Percentiles rank a stretch among this genome's conserved stretches.
Evolutionary conservation across 1,140 invertebrate species (phyloP).

Genomic region (Planococcus citri): DNA sequence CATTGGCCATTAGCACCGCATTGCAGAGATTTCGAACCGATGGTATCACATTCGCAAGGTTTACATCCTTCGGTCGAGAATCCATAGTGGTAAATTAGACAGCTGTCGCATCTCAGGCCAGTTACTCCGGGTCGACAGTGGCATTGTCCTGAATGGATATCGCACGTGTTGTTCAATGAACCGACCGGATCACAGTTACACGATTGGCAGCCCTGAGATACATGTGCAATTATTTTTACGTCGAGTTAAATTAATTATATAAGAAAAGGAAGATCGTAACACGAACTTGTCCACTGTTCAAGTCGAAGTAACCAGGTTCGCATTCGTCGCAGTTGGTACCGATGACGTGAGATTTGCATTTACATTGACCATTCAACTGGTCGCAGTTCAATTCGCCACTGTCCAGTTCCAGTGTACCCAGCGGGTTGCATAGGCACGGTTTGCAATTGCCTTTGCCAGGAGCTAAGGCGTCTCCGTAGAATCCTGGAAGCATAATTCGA

Average conservation of each 20-base stretch:
- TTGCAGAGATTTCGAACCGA: constrained; percentile 71
- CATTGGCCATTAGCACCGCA: constrained; percentile 76
- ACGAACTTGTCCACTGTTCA: constrained; percentile 55
- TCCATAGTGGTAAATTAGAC: constrained; percentile 73
- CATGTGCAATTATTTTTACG: not conserved
- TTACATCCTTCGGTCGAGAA: constrained; percentile 76
- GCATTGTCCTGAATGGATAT: constrained; percentile 70
- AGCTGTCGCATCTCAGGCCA: constrained; percentile 70
- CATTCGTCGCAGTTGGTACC: constrained; percentile 83
- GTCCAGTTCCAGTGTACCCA: constrained; percentile 58
- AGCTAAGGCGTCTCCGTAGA: constrained; percentile 76
- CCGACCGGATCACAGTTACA: constrained; percentile 80
- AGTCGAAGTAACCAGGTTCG: constrained; percentile 69
- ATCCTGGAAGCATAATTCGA: constrained; percentile 40
- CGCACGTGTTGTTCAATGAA: constrained; percentile 68
- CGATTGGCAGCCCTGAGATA: constrained; percentile 55
- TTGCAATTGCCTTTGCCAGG: constrained; percentile 81
- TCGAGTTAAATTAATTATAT: too few species aligned
- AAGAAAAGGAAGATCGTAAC: too few species aligned
- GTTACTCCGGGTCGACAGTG: constrained; percentile 72
- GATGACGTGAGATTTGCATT: constrained; percentile 72
- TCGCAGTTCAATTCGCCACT: constrained; percentile 63
- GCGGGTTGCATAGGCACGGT: constrained; percentile 67
- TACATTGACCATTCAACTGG: constrained; percentile 67
- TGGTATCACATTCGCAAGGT: constrained; percentile 74